Base-by-base conservation (phyloP, 2,113 vertebrate genomes). In the Cyphomyrus plagiostoma region DNA sequence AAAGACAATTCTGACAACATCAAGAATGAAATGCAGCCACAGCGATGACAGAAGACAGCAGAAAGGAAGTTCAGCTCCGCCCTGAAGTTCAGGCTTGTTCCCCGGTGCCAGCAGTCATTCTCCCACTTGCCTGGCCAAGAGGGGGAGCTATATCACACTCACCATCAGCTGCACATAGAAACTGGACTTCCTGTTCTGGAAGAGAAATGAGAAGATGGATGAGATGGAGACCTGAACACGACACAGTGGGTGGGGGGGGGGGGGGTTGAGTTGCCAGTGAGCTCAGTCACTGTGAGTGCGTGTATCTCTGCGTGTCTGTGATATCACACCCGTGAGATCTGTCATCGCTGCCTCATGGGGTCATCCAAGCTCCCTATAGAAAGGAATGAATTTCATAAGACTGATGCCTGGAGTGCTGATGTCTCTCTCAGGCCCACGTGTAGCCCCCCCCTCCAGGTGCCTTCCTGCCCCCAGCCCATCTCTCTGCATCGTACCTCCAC, bases 131-230 rank as follows among this genome's bases (percentile, higher is more conserved):
- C 35, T 3, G 10, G 48, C 30, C 84, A 53, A 45, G 88, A 30
- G 62, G 88, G 53, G n/a, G 21, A 17, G 30, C 77, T 50, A 77
- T 53, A 39, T 89, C 77, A 91, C 95, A 97, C 97, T 97, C 97
- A 97, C 97, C 97, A 97, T 97, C 96, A 97, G 96, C 96, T 97
- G 97, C 96, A 97, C 96, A 95, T 96, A 97, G 96, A 96, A 97
- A 97, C 97, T 97, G 96, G 96, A 97, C 97, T 97, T 97, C 96
- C 97, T 97, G 97, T 97, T 97, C 97, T 97, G 96, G 97, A 97
- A 97, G 96, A 97, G 97, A 96, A 97, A 96, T 95, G 96, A 97
- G 95, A 97, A 96, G 95, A 95, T 96, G 93, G 93, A 95, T 94
- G 90, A 96, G 94, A 95, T 94, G 96, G 96, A 90, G 94, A 94